Base-by-base conservation (phyloP, 1,140 invertebrate genomes). In the Dufourea novaeangliae region DNA sequence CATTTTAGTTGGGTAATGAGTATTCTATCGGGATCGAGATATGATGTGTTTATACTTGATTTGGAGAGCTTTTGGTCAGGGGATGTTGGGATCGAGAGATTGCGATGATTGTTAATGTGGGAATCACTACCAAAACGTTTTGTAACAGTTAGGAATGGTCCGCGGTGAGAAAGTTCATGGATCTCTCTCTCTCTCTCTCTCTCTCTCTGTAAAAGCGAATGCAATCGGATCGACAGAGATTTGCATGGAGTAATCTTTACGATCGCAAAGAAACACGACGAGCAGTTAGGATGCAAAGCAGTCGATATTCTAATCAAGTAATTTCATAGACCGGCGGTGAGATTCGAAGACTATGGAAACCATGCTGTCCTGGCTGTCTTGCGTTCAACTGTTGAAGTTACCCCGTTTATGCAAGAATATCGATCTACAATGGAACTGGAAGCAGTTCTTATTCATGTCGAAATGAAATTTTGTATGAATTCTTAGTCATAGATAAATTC, bases 161-260 rank as follows among this genome's bases (percentile, higher is more conserved):
- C 32, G 14, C 17, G 34, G 27, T n/a, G 10, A 44, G 25, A n/a
- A 37, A 29, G 37, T 41, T 68, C 46, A 4, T 50, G 27, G 22
- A 57, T 57, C 25, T 17, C 17, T 11, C 17, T 20, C 14, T n/a
- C n/a, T 57, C 25, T 17, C 17, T 11, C 17, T 20, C 14, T 57
- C 25, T 17, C 17, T 11, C 17, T 20, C 14, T 32, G 39, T 20
- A 44, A 75, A 57, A 27, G 17, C 20, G 14, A 37, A 56, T 25
- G 29, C 41, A 32, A 72, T 14, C 29, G 12, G 34, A 27, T 34
- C 50, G 63, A 66, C 29, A 25, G 70, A 27, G 64, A 76, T 83
- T 73, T 37, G 80, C 54, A 69, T 46, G 66, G 59, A 44, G 82
- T 75, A 50, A 75, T 71, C 61, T 66, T 52, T 46, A 22, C 17